phyloP scores from a whole-genome alignment of 2,797 vertebrate species.

The Chromis chromis region DNA sequence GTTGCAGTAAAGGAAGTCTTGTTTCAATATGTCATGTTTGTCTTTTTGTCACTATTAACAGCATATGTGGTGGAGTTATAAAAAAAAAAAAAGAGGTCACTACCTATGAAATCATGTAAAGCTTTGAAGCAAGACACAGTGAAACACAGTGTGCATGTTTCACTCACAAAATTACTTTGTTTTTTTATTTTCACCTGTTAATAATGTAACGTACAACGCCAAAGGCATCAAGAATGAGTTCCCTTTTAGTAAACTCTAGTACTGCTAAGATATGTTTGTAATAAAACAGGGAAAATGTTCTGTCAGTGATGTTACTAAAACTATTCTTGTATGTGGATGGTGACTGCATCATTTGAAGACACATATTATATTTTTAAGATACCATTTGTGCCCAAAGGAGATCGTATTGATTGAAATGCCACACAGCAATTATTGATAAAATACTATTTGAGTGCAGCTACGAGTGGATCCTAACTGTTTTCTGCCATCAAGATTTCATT shows the following conservation, averaged over 20 bases:
- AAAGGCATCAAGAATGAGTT: too few relatives aligned
- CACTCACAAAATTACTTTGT: too few relatives aligned
- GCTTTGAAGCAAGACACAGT: background rate
- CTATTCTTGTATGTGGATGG: background rate
- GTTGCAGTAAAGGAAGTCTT: background rate
- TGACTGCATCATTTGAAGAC: background rate
- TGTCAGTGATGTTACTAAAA: background rate
- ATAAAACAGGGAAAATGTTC: too few relatives aligned
- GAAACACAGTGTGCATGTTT: background rate
- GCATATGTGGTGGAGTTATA: background rate
- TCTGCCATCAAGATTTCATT: too few relatives aligned
- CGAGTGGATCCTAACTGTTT: background rate
- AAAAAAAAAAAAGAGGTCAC: background rate
- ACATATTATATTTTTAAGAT: background rate
- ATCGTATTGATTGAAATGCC: background rate
- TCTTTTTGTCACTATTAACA: too few relatives aligned
- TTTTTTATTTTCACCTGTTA: background rate
- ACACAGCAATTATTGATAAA: background rate
- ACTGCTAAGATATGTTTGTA: too few relatives aligned
- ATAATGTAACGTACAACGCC: too few relatives aligned
- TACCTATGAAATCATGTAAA: too few relatives aligned
- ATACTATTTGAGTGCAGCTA: background rate
- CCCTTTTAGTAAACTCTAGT: too few relatives aligned
- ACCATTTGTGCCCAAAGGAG: background rate
- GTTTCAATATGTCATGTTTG: background rate